Evolutionary conservation across 1,140 invertebrate genomes (phyloP), one percentile per base, ranked within the genome.

Genomic region (Anoplophora glabripennis): DNA sequence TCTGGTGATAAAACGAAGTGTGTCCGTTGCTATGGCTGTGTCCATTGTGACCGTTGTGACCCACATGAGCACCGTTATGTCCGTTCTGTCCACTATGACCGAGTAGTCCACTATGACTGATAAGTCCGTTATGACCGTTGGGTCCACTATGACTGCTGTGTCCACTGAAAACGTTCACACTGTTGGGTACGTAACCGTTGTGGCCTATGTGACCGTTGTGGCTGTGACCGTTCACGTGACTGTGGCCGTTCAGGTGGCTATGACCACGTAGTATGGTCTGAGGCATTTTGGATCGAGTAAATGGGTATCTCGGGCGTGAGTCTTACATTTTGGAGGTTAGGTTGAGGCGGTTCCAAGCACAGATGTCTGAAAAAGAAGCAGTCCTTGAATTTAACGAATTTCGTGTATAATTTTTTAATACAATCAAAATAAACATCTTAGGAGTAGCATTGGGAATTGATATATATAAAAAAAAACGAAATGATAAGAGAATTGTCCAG

Each of bases 51-150:
- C 37, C 36, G 15, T 33, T 35, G 33, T 49, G 47, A 49, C n/a
- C 21, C 5, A 28, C 5, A 28, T 28, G 21, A 28, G 21, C 21
- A 37, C 37, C 36, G 33, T 33, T 35, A 36, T 49, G 47, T 34
- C n/a, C 34, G 47, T 33, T 49, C n/a, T 49, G 28, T 37, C 47
- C 47, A 49, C 34, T 49, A 11, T 49, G 47, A 49, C 21, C 47
- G 15, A 11, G 34, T 8, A 12, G 33, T 11, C 47, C 47, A 35
- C 35, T 48, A 28, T 48, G 46, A 3, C 9, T 3, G 12, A 12
- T 38, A 38, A 9, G 36, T 10, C 36, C 36, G 3, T 41, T 41
- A 41, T 12, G 38, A 15, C 15, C 15, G 38, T 41, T 41, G 10
- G n/a, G 18, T 35, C 18, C 28, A 36, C 34, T 49, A 9, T 34